Evolutionary conservation across 2,113 vertebrate genomes (phyloP), one percentile per base, ranked within the genome.

Genomic region (Phalacrocorax carbo): DNA sequence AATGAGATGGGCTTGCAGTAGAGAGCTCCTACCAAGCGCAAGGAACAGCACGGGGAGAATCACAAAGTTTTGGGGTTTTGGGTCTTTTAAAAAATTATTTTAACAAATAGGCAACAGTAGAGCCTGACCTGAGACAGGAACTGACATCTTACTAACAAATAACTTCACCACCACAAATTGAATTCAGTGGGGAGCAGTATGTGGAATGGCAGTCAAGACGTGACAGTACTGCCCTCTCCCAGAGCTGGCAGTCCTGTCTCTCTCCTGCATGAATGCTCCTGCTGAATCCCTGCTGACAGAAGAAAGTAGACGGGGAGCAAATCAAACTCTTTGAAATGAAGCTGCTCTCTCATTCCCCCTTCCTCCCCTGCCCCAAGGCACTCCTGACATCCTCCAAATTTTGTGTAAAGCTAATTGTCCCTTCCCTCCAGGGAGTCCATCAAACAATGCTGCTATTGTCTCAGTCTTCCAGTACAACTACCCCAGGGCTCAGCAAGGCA

Each of bases 181-280:
- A 36, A 51, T 80, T 96, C 44, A 60, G 46, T 46, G 54, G n/a
- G 80, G 62, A 91, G 68, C 0, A 0, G 21, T 38, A 21, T 40
- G 44, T 54, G 69, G 66, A 83, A 61, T 22, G 55, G 51, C 5
- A 22, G 61, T 46, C 2, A 0, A 72, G 88, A 92, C n/a, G 70
- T 54, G 83, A 77, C 70, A 88, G 80, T 30, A 34, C 30, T 83
- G 92, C 77, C 72, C 65, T 48, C 61, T 88, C 77, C 38, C 76
- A 92, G 48, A 73, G 34, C 68, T 3, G 3, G 32, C 64, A 70
- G 88, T 88, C 48, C 81, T 87, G 76, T 79, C 83, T 69, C 65
- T 91, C 83, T 93, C 70, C 88, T 95, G 91, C 70, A 82, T 94
- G 86, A 94, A 71, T 92, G 86, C 88, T 92, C 44, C 76, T 57